phyloP scores from a whole-genome alignment of 2,797 vertebrate genomes.

The Esox lucius region DNA sequence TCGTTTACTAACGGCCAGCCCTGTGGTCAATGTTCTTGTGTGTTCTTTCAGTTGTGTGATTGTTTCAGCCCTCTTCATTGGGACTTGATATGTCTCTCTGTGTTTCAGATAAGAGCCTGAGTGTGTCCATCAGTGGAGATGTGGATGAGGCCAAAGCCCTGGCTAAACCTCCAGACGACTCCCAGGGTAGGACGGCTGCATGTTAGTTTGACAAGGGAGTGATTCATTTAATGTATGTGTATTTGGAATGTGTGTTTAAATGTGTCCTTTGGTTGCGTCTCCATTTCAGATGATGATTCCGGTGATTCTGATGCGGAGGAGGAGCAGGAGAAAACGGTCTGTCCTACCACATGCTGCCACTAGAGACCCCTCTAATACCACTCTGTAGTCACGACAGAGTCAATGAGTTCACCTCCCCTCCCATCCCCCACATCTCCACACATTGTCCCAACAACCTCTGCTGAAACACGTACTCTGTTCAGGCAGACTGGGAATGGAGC shows the following conservation, averaged over 20 bases:
- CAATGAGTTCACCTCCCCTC: constrained; percentile 36
- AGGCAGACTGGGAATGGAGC: not conserved
- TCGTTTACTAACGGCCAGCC: not conserved
- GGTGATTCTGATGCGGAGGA: constrained; percentile 97
- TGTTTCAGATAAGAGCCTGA: constrained; percentile 87
- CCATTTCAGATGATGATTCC: constrained; percentile 85
- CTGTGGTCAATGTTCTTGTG: constrained; percentile 23
- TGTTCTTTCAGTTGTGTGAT: constrained; percentile 23
- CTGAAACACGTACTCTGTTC: constrained; percentile 13
- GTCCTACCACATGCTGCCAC: constrained; percentile 33
- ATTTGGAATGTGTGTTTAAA: not conserved
- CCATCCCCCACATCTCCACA: constrained; percentile 33
- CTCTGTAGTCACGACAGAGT: constrained; percentile 9
- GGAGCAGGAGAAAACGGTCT: constrained; percentile 96
- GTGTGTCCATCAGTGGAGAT: constrained; percentile 87
- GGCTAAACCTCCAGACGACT: constrained; percentile 95
- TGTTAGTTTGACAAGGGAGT: not conserved
- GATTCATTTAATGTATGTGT: not conserved
- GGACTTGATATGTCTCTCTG: constrained; percentile 10
- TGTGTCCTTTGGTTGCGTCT: constrained; percentile 20
- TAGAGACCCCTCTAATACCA: not conserved
- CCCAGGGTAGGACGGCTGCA: constrained; percentile 80
- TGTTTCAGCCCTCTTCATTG: not conserved
- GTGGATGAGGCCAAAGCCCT: constrained; percentile 97
- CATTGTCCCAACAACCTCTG: constrained; percentile 24